phyloP scores from a whole-genome alignment of 2,113 vertebrate species.

The Caretta caretta region DNA sequence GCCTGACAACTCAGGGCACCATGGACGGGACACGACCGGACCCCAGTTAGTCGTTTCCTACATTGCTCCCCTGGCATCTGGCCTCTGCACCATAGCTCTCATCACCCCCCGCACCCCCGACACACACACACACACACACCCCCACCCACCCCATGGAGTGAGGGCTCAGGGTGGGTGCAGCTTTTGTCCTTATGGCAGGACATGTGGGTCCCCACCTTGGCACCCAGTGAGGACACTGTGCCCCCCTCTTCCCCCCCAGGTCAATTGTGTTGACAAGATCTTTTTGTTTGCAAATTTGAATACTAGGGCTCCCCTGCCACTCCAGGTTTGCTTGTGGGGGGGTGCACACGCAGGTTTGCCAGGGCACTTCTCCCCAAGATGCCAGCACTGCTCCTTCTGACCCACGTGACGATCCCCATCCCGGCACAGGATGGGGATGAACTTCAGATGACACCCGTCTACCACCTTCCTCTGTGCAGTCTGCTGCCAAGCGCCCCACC shows the following conservation, averaged over 20 bases:
- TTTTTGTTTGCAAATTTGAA: no score
- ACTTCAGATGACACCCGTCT: no score
- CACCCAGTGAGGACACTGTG: background rate
- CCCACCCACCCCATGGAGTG: background rate
- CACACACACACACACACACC: no score
- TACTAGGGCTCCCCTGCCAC: no score
- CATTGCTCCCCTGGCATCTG: background rate
- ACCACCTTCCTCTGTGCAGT: background rate
- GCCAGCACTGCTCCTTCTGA: fast-evolving
- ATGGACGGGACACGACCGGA: background rate
- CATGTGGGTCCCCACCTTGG: background rate
- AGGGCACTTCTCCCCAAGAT: fast-evolving
- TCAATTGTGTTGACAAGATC: background rate
- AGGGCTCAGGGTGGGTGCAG: no score
- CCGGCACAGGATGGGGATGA: no score
- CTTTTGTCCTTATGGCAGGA: background rate
- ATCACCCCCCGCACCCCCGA: background rate
- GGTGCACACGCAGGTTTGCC: background rate
- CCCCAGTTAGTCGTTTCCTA: background rate
- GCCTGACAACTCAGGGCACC: no score
- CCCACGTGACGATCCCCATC: background rate
- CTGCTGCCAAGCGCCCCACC: background rate
- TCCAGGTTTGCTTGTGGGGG: background rate
- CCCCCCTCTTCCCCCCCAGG: no score
- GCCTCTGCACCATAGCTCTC: background rate